Evolutionary conservation across 37 sponge, comb jelly and placozoan genomes (phyloP), one percentile per base, ranked within the genome.

Genomic region (Bolinopsis microptera): DNA sequence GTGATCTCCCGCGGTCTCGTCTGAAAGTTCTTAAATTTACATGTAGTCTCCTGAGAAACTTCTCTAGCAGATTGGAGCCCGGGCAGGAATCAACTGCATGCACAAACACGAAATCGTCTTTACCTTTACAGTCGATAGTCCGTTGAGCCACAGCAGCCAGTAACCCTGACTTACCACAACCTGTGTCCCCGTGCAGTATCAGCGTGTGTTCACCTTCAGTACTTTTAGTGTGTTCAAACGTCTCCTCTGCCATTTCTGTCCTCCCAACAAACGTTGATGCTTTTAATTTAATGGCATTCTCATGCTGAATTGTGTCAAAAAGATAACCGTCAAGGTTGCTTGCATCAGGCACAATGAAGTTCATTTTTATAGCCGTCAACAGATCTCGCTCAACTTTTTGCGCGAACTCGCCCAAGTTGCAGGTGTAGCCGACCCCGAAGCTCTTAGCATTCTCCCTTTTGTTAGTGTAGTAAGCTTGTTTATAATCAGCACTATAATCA

Each of bases 21-120:
- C 90, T 39, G 35, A 48, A 86, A 30, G 48, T 21, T 38, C 90
- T 27, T 25, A 86, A 41, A 25, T 86, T 41, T 13, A 86, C 68
- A 26, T 86, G 48, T 30, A 86, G 67, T 39, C 90, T 86, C 90
- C 90, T 37, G 27, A 86, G 25, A 61, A 86, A 41, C 24, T 86
- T 38, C 67, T 86, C 90, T 25, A 86, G 67, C 27, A 86, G 31
- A 86, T 41, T 86, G 9, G 90, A 86, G 23, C 90, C 90, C 3
- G 90, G 90, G 39, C 90, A 86, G 1, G 67, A 86, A 39, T 86
- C 90, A 25, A 86, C 90, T 0, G 90, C 90, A 34, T 86, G 90
- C 27, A 86, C 61, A 40, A 86, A 86, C 23, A 86, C 90, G 32
- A 86, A 86, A 38, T 86, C 27, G 13, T 41, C 1, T 24, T 39